These are phyloP conservation scores for Himalopsyche japonica DNA, from an alignment of 2,888 invertebrate genomes.

Conservation along the genomic window DNA sequence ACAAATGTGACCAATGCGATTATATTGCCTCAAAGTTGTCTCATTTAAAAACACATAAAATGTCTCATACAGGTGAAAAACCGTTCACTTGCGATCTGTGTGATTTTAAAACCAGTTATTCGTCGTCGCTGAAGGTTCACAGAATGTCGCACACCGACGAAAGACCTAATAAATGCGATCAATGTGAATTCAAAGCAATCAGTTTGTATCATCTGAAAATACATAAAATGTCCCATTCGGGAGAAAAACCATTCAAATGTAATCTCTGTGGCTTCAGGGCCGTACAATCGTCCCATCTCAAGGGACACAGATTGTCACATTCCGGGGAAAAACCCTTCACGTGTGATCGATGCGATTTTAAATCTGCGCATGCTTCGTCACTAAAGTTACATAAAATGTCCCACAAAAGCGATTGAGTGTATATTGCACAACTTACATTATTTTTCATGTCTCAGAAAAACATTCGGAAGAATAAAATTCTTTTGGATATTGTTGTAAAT, in stretches of 20 bases:
- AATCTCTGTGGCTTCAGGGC: not conserved
- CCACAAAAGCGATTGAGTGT: too few relatives aligned
- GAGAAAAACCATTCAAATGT: not conserved
- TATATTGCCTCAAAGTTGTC: not conserved
- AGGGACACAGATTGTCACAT: too few relatives aligned
- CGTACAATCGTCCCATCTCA: not conserved
- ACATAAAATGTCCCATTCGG: not conserved
- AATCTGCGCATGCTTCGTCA: too few relatives aligned
- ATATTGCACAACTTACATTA: too few relatives aligned
- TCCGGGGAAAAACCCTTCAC: not conserved
- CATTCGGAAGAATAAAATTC: too few relatives aligned
- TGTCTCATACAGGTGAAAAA: not conserved
- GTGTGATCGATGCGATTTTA: not conserved
- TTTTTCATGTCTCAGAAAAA: too few relatives aligned
- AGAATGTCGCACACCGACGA: not conserved
- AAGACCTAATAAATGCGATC: not conserved
- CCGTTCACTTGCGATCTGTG: not conserved
- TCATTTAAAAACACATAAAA: not conserved
- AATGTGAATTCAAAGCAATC: not conserved
- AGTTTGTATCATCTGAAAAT: not conserved
- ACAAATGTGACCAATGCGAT: not conserved
- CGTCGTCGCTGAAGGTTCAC: not conserved
- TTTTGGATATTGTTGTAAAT: too few relatives aligned
- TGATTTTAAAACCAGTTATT: not conserved
- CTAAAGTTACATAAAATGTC: too few relatives aligned